Evolutionary conservation across 2,113 vertebrate species (phyloP).

Genomic region (Cynopterus brachyotis): DNA sequence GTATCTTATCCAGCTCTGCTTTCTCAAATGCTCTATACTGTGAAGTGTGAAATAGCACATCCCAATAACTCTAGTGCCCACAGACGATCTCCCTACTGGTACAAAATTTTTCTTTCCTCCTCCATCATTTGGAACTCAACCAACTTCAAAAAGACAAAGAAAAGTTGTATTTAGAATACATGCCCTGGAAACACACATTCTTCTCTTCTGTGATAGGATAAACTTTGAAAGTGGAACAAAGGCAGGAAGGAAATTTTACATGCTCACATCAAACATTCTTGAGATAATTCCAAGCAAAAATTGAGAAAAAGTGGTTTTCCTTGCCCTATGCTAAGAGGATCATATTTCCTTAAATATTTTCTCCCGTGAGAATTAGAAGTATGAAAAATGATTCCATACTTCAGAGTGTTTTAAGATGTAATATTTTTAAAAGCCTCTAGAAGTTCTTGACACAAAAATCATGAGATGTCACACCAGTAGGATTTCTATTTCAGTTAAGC

Average conservation of each 20-base stretch:
- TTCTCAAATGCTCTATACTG: neutral
- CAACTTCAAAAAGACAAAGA: neutral
- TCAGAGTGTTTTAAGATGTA: neutral
- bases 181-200: neutral
- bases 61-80: neutral
- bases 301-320: neutral
- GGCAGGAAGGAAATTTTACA: neutral
- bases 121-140: neutral
- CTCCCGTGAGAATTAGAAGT: neutral
- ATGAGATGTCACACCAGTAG: neutral
- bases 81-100: neutral
- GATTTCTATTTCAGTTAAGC: neutral
- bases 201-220: neutral
- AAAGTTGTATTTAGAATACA: neutral
- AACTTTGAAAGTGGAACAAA: neutral
- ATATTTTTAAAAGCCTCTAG: neutral
- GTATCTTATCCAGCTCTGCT: neutral
- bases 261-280: neutral
- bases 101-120: neutral
- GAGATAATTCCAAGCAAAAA: neutral
- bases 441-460: neutral
- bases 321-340: neutral
- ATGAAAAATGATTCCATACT: neutral
- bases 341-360: neutral
- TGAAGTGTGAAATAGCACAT: neutral